Conservation (phyloP, 2,113 vertebrate genomes). For the Lepus americanus region DNA sequence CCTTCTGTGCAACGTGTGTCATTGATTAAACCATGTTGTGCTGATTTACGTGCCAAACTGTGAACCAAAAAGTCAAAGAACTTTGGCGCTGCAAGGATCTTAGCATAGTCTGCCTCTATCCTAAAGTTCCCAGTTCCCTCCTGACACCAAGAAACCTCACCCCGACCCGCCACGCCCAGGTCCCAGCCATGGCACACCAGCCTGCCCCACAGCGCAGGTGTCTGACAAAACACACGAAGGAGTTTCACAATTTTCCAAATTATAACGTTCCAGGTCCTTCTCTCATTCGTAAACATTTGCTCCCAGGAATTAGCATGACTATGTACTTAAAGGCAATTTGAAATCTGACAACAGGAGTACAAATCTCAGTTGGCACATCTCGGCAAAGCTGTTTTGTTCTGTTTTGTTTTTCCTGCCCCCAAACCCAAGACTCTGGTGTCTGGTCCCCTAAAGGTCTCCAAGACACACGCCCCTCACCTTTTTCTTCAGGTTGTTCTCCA, state of each 20-base stretch:
- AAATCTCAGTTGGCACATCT: neutral
- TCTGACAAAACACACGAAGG: neutral
- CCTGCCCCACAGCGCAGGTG: neutral
- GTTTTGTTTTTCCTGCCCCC: neutral
- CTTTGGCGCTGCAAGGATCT: slow-evolving; percentile 16
- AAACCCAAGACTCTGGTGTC: neutral
- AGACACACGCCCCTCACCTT: slow-evolving; percentile 78
- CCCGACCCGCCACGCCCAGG: neutral
- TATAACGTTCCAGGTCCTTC: neutral
- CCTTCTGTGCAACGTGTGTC: neutral
- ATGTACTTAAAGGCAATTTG: neutral
- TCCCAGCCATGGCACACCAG: neutral
- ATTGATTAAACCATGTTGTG: neutral
- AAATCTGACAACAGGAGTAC: slow-evolving; percentile 32
- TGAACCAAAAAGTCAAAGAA: slow-evolving; percentile 46
- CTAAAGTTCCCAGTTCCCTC: neutral
- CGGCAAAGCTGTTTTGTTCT: neutral
- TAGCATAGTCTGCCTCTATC: slow-evolving; percentile 21
- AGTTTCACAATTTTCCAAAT: slow-evolving; percentile 9
- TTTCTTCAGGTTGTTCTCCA: slow-evolving; percentile 81
- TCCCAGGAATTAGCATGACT: neutral
- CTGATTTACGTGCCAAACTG: slow-evolving; percentile 33
- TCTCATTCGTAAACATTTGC: slow-evolving; percentile 8
- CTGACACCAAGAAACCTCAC: slow-evolving; percentile 13
- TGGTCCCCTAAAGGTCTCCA: neutral